Conservation (phyloP, 2,113 vertebrate genomes). For the Australoheros scitulus region DNA sequence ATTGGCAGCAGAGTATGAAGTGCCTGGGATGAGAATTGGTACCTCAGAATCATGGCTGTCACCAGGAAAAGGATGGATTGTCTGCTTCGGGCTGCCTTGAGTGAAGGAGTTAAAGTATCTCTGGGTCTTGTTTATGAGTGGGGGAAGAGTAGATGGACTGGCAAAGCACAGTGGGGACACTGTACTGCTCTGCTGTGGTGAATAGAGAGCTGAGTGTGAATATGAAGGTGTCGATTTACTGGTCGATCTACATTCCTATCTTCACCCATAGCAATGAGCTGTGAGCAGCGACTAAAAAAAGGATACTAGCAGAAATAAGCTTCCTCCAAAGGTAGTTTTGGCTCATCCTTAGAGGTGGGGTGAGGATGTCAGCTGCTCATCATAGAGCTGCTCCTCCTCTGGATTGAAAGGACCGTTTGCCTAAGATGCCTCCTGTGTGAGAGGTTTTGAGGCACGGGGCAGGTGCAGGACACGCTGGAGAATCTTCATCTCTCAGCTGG, state of each 20-base stretch:
- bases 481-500: background rate
- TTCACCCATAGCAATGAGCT: background rate
- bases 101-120: background rate
- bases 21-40: background rate
- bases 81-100: background rate
- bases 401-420: background rate
- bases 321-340: background rate
- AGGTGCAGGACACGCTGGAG: background rate
- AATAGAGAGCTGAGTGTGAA: background rate
- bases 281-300: background rate
- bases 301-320: background rate
- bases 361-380: background rate
- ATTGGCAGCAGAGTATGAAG: background rate
- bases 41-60: background rate
- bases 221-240: background rate
- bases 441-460: background rate
- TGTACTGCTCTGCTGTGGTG: background rate
- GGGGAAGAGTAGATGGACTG: background rate
- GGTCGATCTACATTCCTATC: background rate
- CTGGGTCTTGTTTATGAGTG: background rate
- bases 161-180: background rate
- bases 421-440: background rate
- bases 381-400: background rate
- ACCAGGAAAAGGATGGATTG: background rate
- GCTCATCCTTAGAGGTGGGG: background rate